Conservation (phyloP, 2,797 vertebrate genomes). For the Chaetophractus vellerosus region DNA sequence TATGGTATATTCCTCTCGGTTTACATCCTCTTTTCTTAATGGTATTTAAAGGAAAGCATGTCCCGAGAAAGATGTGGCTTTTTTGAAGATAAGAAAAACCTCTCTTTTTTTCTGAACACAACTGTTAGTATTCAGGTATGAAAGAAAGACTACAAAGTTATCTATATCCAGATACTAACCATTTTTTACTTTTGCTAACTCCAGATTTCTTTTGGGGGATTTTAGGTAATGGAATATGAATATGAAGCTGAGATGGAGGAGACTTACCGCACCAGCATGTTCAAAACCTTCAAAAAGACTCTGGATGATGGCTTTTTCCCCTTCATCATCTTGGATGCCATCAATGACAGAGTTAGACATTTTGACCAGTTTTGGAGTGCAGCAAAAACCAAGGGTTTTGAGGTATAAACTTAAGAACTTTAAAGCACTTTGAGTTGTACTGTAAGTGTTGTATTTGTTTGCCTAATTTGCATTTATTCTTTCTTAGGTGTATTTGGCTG, state of each 20-base stretch:
- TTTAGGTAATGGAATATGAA: constrained; percentile 97
- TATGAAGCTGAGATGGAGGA: constrained; percentile 99
- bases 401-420: constrained; percentile 91
- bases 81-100: constrained; percentile 23
- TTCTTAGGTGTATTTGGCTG: constrained; percentile 97
- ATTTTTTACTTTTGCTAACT: constrained; percentile 77
- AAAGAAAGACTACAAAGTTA: neutral
- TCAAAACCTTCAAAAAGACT: constrained; percentile 99
- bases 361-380: constrained; percentile 99
- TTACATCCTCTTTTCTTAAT: constrained; percentile 39
- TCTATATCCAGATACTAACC: neutral
- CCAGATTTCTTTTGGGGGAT: constrained; percentile 70
- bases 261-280: constrained; percentile 97
- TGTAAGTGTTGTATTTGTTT: constrained; percentile 19
- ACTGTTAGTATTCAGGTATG: neutral
- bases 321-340: constrained; percentile 98
- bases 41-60: neutral
- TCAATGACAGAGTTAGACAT: constrained; percentile 97
- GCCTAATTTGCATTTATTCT: constrained; percentile 72
- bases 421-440: neutral
- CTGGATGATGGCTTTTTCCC: constrained; percentile 99
- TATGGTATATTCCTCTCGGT: constrained; percentile 79
- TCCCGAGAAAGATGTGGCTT: constrained; percentile 27
- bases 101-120: neutral
- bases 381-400: constrained; percentile 99